A percentile compares a stretch with the other conserved stretches of the same genome.
phyloP scores from a whole-genome alignment of 2,888 invertebrate genomes.

The Apamea monoglypha region DNA sequence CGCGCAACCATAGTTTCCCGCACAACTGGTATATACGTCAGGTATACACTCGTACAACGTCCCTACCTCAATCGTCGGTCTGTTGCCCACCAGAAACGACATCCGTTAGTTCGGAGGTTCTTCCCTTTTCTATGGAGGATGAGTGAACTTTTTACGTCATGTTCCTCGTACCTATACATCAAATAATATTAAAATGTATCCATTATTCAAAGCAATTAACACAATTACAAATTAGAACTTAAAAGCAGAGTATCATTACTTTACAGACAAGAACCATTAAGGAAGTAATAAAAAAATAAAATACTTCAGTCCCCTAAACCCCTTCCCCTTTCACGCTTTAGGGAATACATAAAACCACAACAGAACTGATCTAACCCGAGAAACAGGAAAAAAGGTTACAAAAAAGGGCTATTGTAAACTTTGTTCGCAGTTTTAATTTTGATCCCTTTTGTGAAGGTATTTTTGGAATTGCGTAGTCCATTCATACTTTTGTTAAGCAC shows the following conservation, averaged over 20 bases:
- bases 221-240: too few relatives aligned
- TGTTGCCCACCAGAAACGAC: too few relatives aligned
- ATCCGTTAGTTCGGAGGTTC: too few relatives aligned
- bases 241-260: neutral
- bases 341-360: conserved; percentile 38
- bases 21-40: too few relatives aligned
- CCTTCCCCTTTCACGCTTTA: conserved; percentile 6
- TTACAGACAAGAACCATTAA: neutral
- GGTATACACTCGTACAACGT: too few relatives aligned
- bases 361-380: conserved; percentile 25
- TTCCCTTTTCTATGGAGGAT: too few relatives aligned
- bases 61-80: too few relatives aligned
- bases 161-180: too few relatives aligned
- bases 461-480: conserved; percentile 33
- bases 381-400: conserved; percentile 38
- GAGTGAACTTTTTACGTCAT: too few relatives aligned
- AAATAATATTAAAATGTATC: too few relatives aligned
- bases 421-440: conserved; percentile 45
- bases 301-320: conserved; percentile 8
- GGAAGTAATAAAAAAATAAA: conserved; percentile 16
- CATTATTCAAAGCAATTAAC: too few relatives aligned
- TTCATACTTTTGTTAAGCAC: conserved; percentile 39
- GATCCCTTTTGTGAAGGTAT: conserved; percentile 44
- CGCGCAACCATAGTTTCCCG: too few relatives aligned
- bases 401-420: conserved; percentile 51